Evolutionary conservation across 2,113 vertebrate genomes (phyloP).

Genomic region (Neolamprologus fasciatus): DNA sequence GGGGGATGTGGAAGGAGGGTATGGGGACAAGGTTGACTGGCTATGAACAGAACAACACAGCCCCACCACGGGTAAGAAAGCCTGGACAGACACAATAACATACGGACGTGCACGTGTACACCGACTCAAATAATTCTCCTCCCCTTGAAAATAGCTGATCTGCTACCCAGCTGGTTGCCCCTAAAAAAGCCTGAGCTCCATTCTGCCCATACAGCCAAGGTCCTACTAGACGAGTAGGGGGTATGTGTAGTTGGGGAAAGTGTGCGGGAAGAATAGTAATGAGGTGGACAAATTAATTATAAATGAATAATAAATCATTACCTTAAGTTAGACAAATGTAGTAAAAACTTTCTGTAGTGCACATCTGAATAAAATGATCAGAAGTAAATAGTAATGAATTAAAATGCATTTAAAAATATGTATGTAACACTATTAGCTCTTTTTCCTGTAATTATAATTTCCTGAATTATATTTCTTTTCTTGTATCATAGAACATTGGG

Average conservation of each 20-base stretch:
- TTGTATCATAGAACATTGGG: slow-evolving; percentile 35
- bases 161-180: slow-evolving; percentile 45
- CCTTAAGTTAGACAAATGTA: neutral
- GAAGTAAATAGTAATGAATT: neutral
- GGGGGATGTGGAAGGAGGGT: slow-evolving; percentile 16
- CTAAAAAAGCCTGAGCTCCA: slow-evolving; percentile 21
- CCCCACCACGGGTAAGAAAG: slow-evolving; percentile 4
- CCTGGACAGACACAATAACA: slow-evolving; percentile 10
- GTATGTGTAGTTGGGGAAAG: neutral
- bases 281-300: neutral
- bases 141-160: slow-evolving; percentile 20
- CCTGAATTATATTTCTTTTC: neutral
- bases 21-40: slow-evolving; percentile 58
- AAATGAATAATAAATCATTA: neutral
- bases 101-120: neutral
- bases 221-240: neutral
- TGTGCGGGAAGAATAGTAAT: neutral
- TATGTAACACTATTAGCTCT: neutral
- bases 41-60: slow-evolving; percentile 44
- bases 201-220: neutral
- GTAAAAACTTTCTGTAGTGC: slow-evolving; percentile 44
- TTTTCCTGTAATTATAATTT: neutral
- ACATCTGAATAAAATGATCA: neutral
- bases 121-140: slow-evolving; percentile 31
- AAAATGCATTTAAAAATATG: neutral